phyloP scores from a whole-genome alignment of 1,140 invertebrate genomes.

The Bombus sylvicola region DNA sequence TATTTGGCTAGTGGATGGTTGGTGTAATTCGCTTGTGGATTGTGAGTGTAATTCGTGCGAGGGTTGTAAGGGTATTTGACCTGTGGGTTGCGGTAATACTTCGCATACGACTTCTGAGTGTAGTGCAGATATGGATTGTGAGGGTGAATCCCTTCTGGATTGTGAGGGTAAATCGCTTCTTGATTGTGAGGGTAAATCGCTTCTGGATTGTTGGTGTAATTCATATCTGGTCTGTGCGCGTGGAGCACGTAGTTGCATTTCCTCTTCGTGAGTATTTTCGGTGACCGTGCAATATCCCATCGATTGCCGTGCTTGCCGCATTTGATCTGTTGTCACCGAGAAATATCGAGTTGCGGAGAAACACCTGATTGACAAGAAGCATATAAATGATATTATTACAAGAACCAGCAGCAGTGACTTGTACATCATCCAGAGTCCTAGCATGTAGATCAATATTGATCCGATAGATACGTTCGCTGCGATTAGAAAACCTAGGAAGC shows the following conservation, averaged over 20 bases:
- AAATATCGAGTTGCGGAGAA: constrained; percentile 92
- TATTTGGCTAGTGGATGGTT: fast-evolving
- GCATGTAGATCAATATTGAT: constrained; percentile 87
- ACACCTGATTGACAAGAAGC: constrained; percentile 86
- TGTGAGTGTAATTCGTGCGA: too few species aligned
- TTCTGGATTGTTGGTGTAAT: too few species aligned
- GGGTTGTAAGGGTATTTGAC: too few species aligned
- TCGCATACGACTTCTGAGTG: too few species aligned
- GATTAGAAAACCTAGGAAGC: constrained; percentile 87
- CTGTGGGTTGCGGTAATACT: too few species aligned
- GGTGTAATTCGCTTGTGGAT: too few species aligned
- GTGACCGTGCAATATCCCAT: constrained; percentile 86
- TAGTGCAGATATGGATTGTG: too few species aligned
- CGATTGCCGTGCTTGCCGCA: constrained; percentile 85
- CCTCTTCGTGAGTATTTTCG: constrained; percentile 79
- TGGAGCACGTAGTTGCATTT: constrained; percentile 85
- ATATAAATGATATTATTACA: constrained; percentile 84
- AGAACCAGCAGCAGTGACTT: constrained; percentile 83
- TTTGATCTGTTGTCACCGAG: constrained; percentile 84
- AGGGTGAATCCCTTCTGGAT: too few species aligned
- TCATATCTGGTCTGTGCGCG: constrained; percentile 60
- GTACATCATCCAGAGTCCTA: constrained; percentile 86
- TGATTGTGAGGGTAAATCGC: too few species aligned
- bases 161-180: too few species aligned
- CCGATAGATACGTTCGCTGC: constrained; percentile 86